Evolutionary conservation across 2,113 vertebrate genomes (phyloP).

Genomic region (Oncorhynchus masou): DNA sequence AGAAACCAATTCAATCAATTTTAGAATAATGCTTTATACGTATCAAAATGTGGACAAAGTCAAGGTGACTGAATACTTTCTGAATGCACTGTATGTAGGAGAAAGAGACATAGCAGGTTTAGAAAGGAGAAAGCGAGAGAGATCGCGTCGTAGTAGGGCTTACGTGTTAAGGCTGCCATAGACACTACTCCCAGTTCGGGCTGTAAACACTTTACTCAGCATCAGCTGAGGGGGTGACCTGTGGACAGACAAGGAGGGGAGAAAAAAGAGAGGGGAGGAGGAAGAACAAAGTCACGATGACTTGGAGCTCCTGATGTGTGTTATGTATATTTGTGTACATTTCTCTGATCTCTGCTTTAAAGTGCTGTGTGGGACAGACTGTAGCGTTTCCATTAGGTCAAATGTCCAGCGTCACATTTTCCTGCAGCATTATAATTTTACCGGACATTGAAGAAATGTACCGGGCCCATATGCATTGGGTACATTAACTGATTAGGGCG

Average conservation of each 20-base stretch:
- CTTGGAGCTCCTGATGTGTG: neutral
- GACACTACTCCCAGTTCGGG: slow-evolving; percentile 91
- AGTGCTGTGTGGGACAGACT: neutral
- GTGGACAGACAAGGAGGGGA: slow-evolving; percentile 35
- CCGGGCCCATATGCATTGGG: too few species aligned
- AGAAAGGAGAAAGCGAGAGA: neutral
- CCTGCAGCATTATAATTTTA: too few species aligned
- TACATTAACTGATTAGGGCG: too few species aligned
- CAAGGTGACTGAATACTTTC: too few species aligned
- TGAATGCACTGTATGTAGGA: too few species aligned
- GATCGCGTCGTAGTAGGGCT: slow-evolving; percentile 50
- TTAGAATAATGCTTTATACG: too few species aligned
- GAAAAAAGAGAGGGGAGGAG: slow-evolving; percentile 9
- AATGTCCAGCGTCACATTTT: too few species aligned
- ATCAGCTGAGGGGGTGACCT: slow-evolving; percentile 97
- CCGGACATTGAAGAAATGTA: too few species aligned
- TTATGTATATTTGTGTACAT: neutral
- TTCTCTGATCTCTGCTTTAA: neutral
- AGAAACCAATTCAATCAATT: too few species aligned
- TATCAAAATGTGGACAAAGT: too few species aligned
- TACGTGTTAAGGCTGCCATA: slow-evolving; percentile 98
- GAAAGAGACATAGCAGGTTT: too few species aligned
- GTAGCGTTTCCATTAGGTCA: neutral
- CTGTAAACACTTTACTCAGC: slow-evolving; percentile 99
- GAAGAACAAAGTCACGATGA: slow-evolving; percentile 30